phyloP scores from a whole-genome alignment of 2,113 vertebrate species.

The Notechis scutatus region DNA sequence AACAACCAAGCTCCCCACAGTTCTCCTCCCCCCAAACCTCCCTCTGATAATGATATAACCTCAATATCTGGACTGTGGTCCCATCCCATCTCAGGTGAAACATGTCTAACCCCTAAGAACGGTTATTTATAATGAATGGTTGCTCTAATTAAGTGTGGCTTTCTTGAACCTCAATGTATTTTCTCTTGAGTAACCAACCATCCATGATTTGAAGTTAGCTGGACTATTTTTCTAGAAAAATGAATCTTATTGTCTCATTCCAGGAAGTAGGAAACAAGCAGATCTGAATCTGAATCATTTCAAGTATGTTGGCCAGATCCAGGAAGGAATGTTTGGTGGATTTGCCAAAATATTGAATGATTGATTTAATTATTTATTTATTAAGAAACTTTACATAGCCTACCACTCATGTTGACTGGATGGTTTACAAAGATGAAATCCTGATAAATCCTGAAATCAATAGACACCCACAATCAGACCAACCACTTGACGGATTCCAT shows the following conservation, averaged over 20 bases:
- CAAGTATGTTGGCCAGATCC: neutral
- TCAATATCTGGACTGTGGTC: neutral
- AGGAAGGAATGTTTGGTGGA: too few species aligned
- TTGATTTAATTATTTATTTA: too few species aligned
- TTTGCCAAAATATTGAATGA: too few species aligned
- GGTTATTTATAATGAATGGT: neutral
- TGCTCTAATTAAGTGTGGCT: neutral
- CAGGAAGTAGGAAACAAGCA: neutral
- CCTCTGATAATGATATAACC: too few species aligned
- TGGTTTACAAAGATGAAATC: too few species aligned
- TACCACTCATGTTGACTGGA: too few species aligned
- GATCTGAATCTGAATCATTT: neutral
- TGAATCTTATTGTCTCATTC: neutral
- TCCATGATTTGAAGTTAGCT: neutral
- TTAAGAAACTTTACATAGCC: too few species aligned
- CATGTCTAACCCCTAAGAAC: neutral
- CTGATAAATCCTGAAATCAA: too few species aligned
- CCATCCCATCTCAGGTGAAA: neutral
- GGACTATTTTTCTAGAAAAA: neutral
- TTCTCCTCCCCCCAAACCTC: too few species aligned
- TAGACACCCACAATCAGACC: too few species aligned
- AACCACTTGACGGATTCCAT: too few species aligned
- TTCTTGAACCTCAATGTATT: neutral
- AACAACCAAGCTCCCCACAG: too few species aligned
- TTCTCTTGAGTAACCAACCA: neutral